Conservation (phyloP, 2,113 vertebrate species). For the Hemibagrus wyckioides region DNA sequence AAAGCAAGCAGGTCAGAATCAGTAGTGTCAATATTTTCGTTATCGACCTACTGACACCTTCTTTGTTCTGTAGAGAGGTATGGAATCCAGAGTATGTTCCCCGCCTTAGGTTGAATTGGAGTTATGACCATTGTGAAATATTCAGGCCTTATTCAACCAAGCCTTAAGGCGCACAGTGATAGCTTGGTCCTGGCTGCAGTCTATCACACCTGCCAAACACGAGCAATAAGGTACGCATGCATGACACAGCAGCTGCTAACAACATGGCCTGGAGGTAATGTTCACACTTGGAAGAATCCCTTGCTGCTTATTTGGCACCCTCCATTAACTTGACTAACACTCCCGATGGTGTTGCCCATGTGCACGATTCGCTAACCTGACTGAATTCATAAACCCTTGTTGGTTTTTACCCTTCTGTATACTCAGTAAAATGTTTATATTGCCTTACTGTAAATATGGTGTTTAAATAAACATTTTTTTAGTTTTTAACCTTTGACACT, state of each 20-base stretch:
- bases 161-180: constrained; percentile 20
- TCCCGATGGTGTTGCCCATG: constrained; percentile 18
- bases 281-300: constrained; percentile 40
- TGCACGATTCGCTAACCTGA: constrained; percentile 23
- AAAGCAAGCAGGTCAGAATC: background rate
- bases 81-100: background rate
- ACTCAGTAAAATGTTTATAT: constrained; percentile 7
- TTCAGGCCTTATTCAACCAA: constrained; percentile 15
- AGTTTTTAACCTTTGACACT: background rate
- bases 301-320: constrained; percentile 38
- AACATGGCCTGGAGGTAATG: constrained; percentile 29
- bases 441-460: background rate
- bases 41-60: background rate
- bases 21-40: background rate
- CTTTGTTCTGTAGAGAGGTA: background rate
- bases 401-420: constrained; percentile 8
- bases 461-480: background rate
- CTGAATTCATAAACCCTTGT: constrained; percentile 11
- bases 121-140: constrained; percentile 32
- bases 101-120: background rate
- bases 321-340: constrained; percentile 40
- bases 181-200: background rate
- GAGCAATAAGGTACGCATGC: constrained; percentile 15
- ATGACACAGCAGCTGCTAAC: constrained; percentile 39
- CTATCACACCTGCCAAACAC: constrained; percentile 41